These are phyloP conservation scores for Canis aureus DNA, from an alignment of 2,113 vertebrate genomes.

Conservation along the genomic window DNA sequence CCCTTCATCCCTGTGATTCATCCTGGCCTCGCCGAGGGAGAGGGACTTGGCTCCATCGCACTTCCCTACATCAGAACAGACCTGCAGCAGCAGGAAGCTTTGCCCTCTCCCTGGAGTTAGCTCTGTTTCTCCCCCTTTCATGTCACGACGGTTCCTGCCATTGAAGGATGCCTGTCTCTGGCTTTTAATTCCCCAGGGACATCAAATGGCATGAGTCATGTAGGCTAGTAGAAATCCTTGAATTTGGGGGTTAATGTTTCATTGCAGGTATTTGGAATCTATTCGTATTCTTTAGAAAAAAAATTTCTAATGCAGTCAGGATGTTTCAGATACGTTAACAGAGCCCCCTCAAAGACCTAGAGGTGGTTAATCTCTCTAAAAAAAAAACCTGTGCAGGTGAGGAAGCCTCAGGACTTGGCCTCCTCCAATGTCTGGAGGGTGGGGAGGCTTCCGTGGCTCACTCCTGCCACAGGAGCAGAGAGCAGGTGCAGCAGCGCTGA, in stretches of 20 bases:
- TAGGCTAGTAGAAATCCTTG: not conserved
- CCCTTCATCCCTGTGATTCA: not conserved
- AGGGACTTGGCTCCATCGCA: fast-evolving
- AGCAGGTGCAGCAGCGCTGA: fast-evolving
- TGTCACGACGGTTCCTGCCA: not conserved
- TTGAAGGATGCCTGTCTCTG: not conserved
- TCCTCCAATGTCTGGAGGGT: fast-evolving
- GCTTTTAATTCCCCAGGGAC: not conserved
- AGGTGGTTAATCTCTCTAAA: too few species aligned
- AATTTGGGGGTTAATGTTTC: not conserved
- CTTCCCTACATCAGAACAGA: fast-evolving
- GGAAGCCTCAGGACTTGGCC: fast-evolving
- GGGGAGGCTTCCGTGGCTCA: fast-evolving
- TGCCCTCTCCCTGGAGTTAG: not conserved
- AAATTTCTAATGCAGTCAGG: not conserved
- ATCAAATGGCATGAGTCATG: not conserved
- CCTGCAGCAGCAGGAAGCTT: fast-evolving
- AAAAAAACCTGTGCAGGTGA: fast-evolving
- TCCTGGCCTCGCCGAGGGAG: too few species aligned
- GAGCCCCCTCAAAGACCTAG: not conserved
- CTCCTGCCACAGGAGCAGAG: not conserved
- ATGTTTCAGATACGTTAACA: not conserved
- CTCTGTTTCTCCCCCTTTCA: not conserved
- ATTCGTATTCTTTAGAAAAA: not conserved
- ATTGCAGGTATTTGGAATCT: not conserved